phyloP scores from a whole-genome alignment of 2,888 invertebrate genomes.

The Heliconius erato region DNA sequence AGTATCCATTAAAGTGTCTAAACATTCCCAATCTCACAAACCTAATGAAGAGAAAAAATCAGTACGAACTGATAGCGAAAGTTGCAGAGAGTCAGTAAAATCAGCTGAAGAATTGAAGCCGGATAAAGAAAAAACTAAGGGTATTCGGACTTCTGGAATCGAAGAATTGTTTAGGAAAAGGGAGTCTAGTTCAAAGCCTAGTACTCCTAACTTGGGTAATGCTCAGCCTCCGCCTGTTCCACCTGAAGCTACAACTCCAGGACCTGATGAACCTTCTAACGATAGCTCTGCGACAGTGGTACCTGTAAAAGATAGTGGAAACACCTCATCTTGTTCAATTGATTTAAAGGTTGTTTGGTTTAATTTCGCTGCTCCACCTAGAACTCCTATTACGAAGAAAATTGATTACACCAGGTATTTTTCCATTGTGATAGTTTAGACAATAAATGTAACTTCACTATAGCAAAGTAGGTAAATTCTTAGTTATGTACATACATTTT shows the following conservation, averaged over 20 bases:
- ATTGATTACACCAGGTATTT: slow-evolving; percentile 95
- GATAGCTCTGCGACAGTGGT: slow-evolving; percentile 74
- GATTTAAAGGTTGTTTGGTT: slow-evolving; percentile 97
- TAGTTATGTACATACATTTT: background rate
- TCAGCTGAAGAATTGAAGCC: slow-evolving; percentile 80
- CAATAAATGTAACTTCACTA: too few species aligned
- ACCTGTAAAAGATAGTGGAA: slow-evolving; percentile 88
- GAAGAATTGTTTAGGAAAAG: slow-evolving; percentile 82
- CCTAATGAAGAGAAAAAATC: slow-evolving; percentile 87
- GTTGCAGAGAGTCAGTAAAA: slow-evolving; percentile 80
- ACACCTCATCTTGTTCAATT: slow-evolving; percentile 94
- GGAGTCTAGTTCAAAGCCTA: slow-evolving; percentile 86
- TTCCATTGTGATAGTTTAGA: background rate
- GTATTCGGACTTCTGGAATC: slow-evolving; percentile 75
- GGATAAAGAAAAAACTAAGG: slow-evolving; percentile 70
- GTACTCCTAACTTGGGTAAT: slow-evolving; percentile 85
- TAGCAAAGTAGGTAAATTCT: background rate
- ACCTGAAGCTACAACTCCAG: slow-evolving; percentile 71
- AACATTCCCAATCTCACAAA: slow-evolving; percentile 92
- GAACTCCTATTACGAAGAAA: slow-evolving; percentile 96
- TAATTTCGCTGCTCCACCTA: slow-evolving; percentile 98
- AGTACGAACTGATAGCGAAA: slow-evolving; percentile 69
- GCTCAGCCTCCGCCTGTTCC: slow-evolving; percentile 71
- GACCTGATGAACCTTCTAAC: slow-evolving; percentile 74
- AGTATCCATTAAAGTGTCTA: slow-evolving; percentile 90